These are phyloP conservation scores for Xenopus laevis DNA, from an alignment of 2,113 vertebrate genomes.

Conservation along the genomic window DNA sequence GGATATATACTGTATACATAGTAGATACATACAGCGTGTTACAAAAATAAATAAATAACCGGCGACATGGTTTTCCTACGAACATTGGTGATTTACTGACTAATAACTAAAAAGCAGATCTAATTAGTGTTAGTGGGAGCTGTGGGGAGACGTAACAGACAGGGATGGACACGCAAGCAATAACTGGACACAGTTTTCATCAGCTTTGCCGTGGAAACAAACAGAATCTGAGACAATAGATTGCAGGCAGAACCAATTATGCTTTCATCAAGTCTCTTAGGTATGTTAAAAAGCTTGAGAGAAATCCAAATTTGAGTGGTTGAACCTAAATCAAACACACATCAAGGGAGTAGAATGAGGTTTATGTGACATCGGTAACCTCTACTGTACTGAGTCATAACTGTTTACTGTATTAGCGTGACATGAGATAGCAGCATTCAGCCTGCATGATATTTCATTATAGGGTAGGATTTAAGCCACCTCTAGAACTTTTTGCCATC, in stretches of 20 bases:
- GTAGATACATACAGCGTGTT: too few relatives aligned
- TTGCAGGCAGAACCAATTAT: constrained; percentile 15
- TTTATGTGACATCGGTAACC: constrained; percentile 1
- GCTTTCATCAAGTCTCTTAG: constrained; percentile 7
- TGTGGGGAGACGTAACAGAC: too few relatives aligned
- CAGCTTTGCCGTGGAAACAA: neutral
- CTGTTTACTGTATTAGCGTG: constrained; percentile 5
- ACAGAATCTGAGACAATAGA: neutral
- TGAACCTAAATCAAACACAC: constrained; percentile 10
- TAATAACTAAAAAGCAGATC: too few relatives aligned
- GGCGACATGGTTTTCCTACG: too few relatives aligned
- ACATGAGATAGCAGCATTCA: too few relatives aligned
- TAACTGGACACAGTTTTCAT: neutral
- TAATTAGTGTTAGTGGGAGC: too few relatives aligned
- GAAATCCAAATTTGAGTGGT: neutral
- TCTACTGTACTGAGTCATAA: neutral
- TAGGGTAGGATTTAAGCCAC: too few relatives aligned
- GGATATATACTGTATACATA: too few relatives aligned
- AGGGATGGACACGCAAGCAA: neutral
- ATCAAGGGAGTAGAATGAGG: neutral
- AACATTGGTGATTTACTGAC: too few relatives aligned
- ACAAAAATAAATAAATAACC: too few relatives aligned
- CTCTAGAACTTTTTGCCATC: too few relatives aligned
- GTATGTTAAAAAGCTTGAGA: neutral
- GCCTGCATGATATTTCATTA: too few relatives aligned